Percentiles rank a stretch among this genome's conserved stretches.
phyloP scores from a whole-genome alignment of 1,140 invertebrate genomes.

The Pygmarrhopalites habei region DNA sequence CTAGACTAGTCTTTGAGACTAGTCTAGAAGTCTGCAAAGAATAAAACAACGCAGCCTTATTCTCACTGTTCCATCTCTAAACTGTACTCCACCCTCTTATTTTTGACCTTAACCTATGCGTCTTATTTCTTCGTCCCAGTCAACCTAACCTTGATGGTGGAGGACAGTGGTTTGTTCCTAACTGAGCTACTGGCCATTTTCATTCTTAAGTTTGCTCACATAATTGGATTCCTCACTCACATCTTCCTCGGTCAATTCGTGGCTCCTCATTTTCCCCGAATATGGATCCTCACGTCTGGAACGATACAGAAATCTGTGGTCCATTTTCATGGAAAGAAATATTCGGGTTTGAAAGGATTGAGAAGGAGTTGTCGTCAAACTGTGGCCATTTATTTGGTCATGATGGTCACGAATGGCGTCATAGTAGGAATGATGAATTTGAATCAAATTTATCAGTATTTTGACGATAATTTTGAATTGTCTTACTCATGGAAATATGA shows the following conservation, averaged over 20 bases:
- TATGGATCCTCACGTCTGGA: background rate
- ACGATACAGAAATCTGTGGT: background rate
- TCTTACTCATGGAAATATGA: background rate
- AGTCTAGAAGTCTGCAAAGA: too few species aligned
- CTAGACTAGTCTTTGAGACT: too few species aligned
- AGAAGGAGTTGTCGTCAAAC: background rate
- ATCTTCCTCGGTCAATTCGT: background rate
- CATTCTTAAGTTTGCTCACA: background rate
- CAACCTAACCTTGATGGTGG: background rate
- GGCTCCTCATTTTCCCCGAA: background rate
- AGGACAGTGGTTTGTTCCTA: too few species aligned
- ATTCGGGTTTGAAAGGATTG: background rate
- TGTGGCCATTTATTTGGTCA: background rate
- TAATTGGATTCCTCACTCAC: background rate
- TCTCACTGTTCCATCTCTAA: background rate
- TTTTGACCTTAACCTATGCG: background rate
- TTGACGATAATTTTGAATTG: too few species aligned
- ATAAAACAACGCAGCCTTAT: too few species aligned
- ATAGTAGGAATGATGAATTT: background rate
- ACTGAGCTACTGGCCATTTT: background rate
- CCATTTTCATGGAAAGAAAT: background rate
- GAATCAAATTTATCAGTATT: background rate
- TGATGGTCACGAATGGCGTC: background rate
- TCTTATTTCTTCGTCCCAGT: background rate
- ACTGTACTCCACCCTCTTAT: background rate